Percentiles rank a stretch among this genome's conserved stretches.
Conservation (phyloP, 1,140 invertebrate genomes). For the Chelonus insularis region DNA sequence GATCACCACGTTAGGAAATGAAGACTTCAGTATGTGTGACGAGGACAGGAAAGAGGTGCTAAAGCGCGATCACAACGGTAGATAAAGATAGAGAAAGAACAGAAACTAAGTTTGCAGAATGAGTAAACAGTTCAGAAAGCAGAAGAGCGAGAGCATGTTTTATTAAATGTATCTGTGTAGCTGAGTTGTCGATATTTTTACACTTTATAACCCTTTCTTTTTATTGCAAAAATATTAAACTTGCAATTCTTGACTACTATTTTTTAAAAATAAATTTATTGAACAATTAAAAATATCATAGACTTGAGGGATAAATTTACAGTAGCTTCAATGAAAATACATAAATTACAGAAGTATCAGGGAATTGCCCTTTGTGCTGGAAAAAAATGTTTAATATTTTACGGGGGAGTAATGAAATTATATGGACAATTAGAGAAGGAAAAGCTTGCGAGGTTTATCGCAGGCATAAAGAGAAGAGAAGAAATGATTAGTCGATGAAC, state of each 20-base stretch:
- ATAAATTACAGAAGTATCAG: too few relatives aligned
- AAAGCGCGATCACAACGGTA: conserved; percentile 22
- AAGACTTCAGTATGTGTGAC: conserved; percentile 23
- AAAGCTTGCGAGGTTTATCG: background rate
- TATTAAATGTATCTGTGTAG: conserved; percentile 34
- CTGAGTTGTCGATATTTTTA: conserved; percentile 22
- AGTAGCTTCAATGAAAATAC: too few relatives aligned
- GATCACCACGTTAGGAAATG: conserved; percentile 4
- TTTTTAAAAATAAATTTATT: too few relatives aligned
- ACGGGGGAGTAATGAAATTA: too few relatives aligned
- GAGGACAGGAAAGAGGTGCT: conserved; percentile 21
- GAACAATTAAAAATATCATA: too few relatives aligned
- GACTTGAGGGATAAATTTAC: too few relatives aligned
- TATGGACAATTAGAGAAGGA: too few relatives aligned
- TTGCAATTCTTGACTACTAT: too few relatives aligned
- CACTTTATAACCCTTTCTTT: too few relatives aligned
- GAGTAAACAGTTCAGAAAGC: conserved; percentile 19
- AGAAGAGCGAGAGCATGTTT: conserved; percentile 29
- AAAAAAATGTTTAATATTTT: background rate
- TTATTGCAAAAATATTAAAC: conserved; percentile 25
- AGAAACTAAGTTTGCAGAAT: conserved; percentile 19
- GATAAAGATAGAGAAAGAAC: conserved; percentile 33
- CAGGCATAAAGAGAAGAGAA: background rate
- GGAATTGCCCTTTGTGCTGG: too few relatives aligned
- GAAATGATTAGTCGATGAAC: background rate